Base-by-base conservation (phyloP, 2,113 vertebrate genomes). In the Sterrhoptilus dennistouni region DNA sequence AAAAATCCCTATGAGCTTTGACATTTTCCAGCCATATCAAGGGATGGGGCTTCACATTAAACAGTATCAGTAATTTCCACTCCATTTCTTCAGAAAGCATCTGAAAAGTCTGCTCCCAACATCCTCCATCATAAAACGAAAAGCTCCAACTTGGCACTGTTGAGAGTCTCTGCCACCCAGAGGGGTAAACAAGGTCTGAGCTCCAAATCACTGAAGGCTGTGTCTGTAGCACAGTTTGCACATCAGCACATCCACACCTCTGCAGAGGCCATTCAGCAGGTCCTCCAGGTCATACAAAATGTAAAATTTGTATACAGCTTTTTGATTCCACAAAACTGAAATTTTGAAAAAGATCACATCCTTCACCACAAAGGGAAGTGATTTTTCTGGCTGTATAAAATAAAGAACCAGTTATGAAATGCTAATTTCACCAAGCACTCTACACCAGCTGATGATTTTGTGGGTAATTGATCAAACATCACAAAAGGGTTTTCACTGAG, bases 191-290 rank as follows among this genome's bases (percentile, higher is more conserved):
- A 65, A 78, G 33, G 45, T 60, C 72, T 45, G 28, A 60, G 33
- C 38, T 78, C 64, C 53, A 22, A 54, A 85, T 6, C 14, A 40
- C 23, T 0, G 12, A 56, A 5, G 27, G 4, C 22, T 59, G 7
- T 35, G 33, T 59, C 42, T 38, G 15, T 0, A 63, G 9, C 54
- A 57, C 24, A 54, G 64, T 38, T 63, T 63, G 42, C 52, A 27
- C 13, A n/a, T 50, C 38, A 83, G 38, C 28, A 82, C 56, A 70
- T 29, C 16, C 38, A 63, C 0, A 0, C 0, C 1, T 31, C 59
- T 36, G 50, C 23, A 77, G 54, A 66, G 28, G 20, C 5, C 1
- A 1, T 40, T 87, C 31, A 72, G 36, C 42, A 68, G 14, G 20
- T 66, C 38, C 60, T 31, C 24, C n/a, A 81, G 28, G 28, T 66